phyloP scores from a whole-genome alignment of 2,113 vertebrate genomes.

The Phalacrocorax carbo region DNA sequence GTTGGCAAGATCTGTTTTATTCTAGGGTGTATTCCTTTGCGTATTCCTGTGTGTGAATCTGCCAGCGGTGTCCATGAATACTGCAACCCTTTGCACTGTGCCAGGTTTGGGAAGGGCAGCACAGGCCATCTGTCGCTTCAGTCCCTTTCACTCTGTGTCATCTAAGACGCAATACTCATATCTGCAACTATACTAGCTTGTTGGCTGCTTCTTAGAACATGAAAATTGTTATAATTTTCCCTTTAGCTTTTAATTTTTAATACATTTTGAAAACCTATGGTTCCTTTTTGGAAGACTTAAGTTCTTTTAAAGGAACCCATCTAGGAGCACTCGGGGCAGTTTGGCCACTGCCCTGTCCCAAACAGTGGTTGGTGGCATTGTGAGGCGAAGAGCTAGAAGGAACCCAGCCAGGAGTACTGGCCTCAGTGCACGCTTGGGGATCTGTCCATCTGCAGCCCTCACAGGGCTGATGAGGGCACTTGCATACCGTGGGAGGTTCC shows the following conservation, averaged over 20 bases:
- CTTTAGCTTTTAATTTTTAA: not conserved
- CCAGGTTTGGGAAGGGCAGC: not conserved
- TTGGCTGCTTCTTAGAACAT: not conserved
- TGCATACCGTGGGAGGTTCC: not conserved
- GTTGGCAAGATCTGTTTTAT: not conserved
- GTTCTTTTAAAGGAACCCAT: not conserved
- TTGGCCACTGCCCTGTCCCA: not conserved
- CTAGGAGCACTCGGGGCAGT: not conserved
- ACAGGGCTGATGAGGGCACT: not conserved
- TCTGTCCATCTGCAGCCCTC: not conserved
- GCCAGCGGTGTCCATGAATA: not conserved
- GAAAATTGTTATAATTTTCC: not conserved
- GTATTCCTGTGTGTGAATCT: not conserved
- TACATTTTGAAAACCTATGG: not conserved
- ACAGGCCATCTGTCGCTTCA: not conserved
- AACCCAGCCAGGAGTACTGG: not conserved
- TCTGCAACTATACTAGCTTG: not conserved
- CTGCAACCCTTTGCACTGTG: not conserved
- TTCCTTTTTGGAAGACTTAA: not conserved
- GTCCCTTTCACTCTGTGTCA: not conserved
- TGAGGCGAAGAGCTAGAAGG: not conserved
- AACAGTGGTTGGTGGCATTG: rapidly evolving
- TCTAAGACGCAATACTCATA: rapidly evolving
- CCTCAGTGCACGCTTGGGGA: not conserved
- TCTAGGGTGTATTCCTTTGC: not conserved